A percentile compares a stretch with the other conserved stretches of the same genome.
Evolutionary conservation across 2,888 invertebrate genomes (phyloP).

Genomic region (Eupithecia centaureata): DNA sequence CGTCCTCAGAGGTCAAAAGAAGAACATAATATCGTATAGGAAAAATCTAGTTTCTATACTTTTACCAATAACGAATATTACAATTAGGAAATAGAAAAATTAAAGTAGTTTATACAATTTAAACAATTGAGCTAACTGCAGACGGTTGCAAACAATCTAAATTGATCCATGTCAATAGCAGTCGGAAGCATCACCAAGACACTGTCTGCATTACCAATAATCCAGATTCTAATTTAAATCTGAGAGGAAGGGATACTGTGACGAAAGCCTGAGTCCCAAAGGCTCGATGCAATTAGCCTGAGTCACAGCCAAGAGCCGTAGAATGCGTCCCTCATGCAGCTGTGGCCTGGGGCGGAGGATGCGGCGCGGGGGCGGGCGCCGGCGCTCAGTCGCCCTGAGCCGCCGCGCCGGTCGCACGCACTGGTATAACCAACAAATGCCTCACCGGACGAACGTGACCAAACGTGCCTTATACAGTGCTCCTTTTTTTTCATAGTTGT

Average conservation of each 20-base stretch:
- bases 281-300: conserved; percentile 71
- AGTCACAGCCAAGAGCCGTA: conserved; percentile 75
- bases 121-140: too few relatives aligned
- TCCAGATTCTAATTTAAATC: neutral
- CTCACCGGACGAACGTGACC: conserved; percentile 63
- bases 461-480: conserved; percentile 68
- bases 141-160: too few relatives aligned
- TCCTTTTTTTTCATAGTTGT: conserved; percentile 4
- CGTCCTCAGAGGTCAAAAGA: neutral
- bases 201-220: too few relatives aligned
- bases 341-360: conserved; percentile 79
- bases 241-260: neutral
- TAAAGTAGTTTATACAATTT: too few relatives aligned
- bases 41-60: too few relatives aligned
- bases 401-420: conserved; percentile 52
- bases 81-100: too few relatives aligned
- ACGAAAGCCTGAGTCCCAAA: conserved; percentile 6
- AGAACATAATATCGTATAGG: neutral
- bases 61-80: too few relatives aligned
- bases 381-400: conserved; percentile 31
- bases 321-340: conserved; percentile 78
- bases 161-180: too few relatives aligned
- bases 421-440: conserved; percentile 68
- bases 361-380: conserved; percentile 67
- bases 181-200: too few relatives aligned